These are phyloP conservation scores for Theodoxus fluviatilis DNA, from an alignment of 2,888 invertebrate species.

Conservation along the genomic window DNA sequence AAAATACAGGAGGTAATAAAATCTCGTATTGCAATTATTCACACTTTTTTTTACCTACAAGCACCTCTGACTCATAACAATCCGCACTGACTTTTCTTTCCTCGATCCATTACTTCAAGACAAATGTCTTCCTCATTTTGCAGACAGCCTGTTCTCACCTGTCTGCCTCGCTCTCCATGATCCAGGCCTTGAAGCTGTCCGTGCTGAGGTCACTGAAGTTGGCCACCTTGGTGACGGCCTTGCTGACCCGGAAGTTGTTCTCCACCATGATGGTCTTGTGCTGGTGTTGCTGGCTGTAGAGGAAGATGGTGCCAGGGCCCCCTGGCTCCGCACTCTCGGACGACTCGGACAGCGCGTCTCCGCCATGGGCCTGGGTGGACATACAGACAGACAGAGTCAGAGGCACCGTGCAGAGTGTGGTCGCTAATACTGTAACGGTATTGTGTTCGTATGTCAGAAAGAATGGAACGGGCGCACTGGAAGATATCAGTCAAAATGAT, in stretches of 20 bases:
- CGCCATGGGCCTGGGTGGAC: conserved; percentile 46
- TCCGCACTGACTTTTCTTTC: no score
- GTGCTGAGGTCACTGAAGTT: conserved; percentile 40
- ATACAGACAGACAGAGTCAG: no score
- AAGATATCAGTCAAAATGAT: no score
- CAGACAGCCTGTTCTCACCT: conserved; percentile 40
- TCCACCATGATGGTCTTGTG: conserved; percentile 49
- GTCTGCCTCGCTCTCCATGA: conserved; percentile 42
- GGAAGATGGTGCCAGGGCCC: conserved; percentile 49
- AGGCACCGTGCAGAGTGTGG: no score
- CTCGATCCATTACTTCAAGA: no score
- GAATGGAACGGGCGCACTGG: no score
- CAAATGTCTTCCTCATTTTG: conserved; percentile 28
- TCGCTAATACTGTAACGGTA: no score
- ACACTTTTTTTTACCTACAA: no score
- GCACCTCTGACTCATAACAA: no score
- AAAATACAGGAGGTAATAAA: no score
- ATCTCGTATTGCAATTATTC: no score
- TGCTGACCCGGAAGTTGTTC: conserved; percentile 37
- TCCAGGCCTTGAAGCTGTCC: conserved; percentile 53
- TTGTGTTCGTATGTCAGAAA: no score
- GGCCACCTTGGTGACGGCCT: conserved; percentile 28
- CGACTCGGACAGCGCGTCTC: conserved; percentile 25
- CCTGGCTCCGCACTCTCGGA: conserved; percentile 40
- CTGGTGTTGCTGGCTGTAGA: conserved; percentile 43